phyloP scores from a whole-genome alignment of 2,888 invertebrate species.

The Mythimna ferrago region DNA sequence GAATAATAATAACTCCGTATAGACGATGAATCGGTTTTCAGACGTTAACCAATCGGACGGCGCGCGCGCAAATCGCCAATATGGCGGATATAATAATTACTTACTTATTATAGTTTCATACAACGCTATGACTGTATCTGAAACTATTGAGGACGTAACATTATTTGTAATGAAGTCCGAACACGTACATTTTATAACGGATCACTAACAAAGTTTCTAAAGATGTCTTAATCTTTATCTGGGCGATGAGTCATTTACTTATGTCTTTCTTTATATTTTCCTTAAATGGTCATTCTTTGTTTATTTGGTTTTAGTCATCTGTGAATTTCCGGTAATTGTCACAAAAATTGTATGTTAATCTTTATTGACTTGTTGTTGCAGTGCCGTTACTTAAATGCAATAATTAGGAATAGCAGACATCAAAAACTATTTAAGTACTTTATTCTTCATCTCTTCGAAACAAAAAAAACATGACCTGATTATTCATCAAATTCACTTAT shows the following conservation, averaged over 20 bases:
- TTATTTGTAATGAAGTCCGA: constrained; percentile 55
- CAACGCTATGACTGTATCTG: constrained; percentile 59
- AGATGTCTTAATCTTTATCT: constrained; percentile 44
- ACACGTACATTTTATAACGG: constrained; percentile 60
- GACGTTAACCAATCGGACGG: constrained; percentile 76
- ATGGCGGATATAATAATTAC: constrained; percentile 77
- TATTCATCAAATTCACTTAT: neutral
- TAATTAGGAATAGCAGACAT: neutral
- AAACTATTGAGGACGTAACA: constrained; percentile 57
- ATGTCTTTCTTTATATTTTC: constrained; percentile 40
- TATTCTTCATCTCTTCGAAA: neutral
- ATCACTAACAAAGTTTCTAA: constrained; percentile 49
- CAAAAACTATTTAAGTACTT: neutral
- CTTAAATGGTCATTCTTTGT: constrained; percentile 39
- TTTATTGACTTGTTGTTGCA: neutral
- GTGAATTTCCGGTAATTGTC: constrained; percentile 5
- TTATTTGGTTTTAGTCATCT: constrained; percentile 6
- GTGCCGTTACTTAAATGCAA: neutral
- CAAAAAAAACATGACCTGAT: neutral
- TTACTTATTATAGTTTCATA: constrained; percentile 60
- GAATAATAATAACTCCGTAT: constrained; percentile 78
- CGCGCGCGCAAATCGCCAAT: constrained; percentile 72
- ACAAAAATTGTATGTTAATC: neutral
- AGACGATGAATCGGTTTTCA: constrained; percentile 76
- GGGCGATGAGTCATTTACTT: constrained; percentile 41